These are phyloP conservation scores for Dunckerocampus dactyliophorus DNA, from an alignment of 2,113 vertebrate genomes.

Conservation along the genomic window DNA sequence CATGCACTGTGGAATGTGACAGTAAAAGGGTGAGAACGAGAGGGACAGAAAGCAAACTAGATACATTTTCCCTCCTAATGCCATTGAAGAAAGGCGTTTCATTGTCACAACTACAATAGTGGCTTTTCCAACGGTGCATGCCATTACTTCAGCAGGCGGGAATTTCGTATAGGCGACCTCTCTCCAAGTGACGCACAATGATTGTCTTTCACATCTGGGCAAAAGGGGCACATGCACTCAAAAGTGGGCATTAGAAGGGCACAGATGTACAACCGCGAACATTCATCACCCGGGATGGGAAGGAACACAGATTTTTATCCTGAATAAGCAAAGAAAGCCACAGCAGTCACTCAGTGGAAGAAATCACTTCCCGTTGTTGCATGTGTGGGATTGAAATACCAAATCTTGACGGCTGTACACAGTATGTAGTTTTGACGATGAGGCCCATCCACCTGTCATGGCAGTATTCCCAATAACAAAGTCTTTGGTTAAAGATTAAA, in stretches of 20 bases:
- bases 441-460: constrained; percentile 18
- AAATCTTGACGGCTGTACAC: background rate
- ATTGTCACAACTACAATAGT: constrained; percentile 82
- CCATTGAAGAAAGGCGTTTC: constrained; percentile 76
- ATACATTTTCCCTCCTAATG: constrained; percentile 71
- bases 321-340: constrained; percentile 43
- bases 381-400: constrained; percentile 2
- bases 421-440: background rate
- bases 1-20: constrained; percentile 73
- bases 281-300: constrained; percentile 38
- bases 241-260: constrained; percentile 59
- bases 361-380: background rate
- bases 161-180: constrained; percentile 80
- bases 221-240: constrained; percentile 66
- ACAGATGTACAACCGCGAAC: constrained; percentile 49
- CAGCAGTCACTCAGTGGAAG: constrained; percentile 11
- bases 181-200: constrained; percentile 72
- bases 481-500: constrained; percentile 71
- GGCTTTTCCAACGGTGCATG: constrained; percentile 74
- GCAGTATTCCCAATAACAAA: constrained; percentile 57
- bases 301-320: constrained; percentile 51
- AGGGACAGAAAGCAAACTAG: constrained; percentile 75
- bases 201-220: constrained; percentile 70
- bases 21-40: constrained; percentile 74
- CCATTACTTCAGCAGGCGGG: constrained; percentile 80